Evolutionary conservation across 2,113 vertebrate species (phyloP), one percentile per base, ranked within the genome.

Genomic region (Pteropus alecto): DNA sequence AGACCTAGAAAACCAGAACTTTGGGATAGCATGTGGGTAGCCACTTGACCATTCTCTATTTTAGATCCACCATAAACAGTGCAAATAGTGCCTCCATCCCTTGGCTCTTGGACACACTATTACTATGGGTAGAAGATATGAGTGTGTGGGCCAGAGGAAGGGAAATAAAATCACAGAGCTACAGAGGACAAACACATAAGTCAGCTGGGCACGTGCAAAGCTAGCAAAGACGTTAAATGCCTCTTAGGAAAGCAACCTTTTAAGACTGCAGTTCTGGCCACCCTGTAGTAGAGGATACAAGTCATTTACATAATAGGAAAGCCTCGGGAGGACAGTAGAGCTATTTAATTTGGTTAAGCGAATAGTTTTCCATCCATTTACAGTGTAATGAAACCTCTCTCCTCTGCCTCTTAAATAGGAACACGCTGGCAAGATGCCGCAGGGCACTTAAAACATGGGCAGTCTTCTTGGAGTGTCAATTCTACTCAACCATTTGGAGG

Each of bases 261-360:
- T 73, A 67, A 85, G 22, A 73, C 38, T 9, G 14, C 14, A 18
- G 56, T 54, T 90, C 63, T 95, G 88, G n/a, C 48, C 94, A 88
- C n/a, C 21, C 51, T 48, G 2, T n/a, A 48, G 41, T 26, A 48
- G 35, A 92, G 58, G 54, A 60, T 43, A 77, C 22, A 60, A 77
- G 54, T 88, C 51, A 73, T 95, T 92, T 93, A 82, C 88, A 93
- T 96, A 94, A 90, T 14, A 78, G 38, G 61, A 84, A 43, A 85
- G n/a, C 33, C 61, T 74, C 71, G 0, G 46, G 56, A 93, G 60
- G 88, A 88, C 56, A 94, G 81, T 38, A 58, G 54, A 81, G 56
- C 79, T 74, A 33, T 68, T 94, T 94, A 73, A 95, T 94, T 86
- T 88, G 15, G 54, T 96, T 96, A 94, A 82, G 41, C 88, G 93